Evolutionary conservation across 2,888 invertebrate genomes (phyloP), one percentile per base, ranked within the genome.

Genomic region (Embidobia sp.): DNA sequence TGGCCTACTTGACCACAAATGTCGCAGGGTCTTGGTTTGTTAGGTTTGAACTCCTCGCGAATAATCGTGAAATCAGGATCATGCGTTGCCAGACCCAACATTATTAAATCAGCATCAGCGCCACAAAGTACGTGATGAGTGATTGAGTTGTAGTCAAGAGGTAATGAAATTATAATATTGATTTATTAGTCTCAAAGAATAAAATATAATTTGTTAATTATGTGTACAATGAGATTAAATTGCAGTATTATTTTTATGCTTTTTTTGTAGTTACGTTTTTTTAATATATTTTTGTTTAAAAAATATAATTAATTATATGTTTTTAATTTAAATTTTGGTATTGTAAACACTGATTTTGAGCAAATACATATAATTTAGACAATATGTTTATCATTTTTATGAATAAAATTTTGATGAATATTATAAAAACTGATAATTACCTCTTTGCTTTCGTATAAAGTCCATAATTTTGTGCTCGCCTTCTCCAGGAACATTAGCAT

Each of bases 401-500:
- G 22, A 22, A 22, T 22, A 22, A 22, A 3, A 22, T 22, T 22
- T 22, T 22, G 22, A 22, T n/a, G n/a, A n/a, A n/a, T n/a, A n/a
- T n/a, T n/a, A n/a, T n/a, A n/a, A n/a, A n/a, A n/a, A n/a, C n/a
- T n/a, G n/a, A n/a, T 35, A 78, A 66, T 84, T 89, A 94, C 95
- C 94, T 90, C 98, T 93, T 90, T 98, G 99, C 84, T 94, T 94
- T n/a, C 99, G 92, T 82, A 99, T 98, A 88, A 94, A 99, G 90
- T 99, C 99, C 99, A 99, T 99, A 82, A 99, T 99, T 91, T 99
- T 99, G 89, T 99, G 99, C 90, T 99, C 99, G 0, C 99, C 98
- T 90, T 98, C 98, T 3, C 98, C 98, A 0, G 98, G 98, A 3
- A 97, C 98, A 90, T 98, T 99, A 0, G 99, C 99, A 90, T 99